Conservation (phyloP, 2,888 invertebrate species). For the Drosophila subquinaria region DNA sequence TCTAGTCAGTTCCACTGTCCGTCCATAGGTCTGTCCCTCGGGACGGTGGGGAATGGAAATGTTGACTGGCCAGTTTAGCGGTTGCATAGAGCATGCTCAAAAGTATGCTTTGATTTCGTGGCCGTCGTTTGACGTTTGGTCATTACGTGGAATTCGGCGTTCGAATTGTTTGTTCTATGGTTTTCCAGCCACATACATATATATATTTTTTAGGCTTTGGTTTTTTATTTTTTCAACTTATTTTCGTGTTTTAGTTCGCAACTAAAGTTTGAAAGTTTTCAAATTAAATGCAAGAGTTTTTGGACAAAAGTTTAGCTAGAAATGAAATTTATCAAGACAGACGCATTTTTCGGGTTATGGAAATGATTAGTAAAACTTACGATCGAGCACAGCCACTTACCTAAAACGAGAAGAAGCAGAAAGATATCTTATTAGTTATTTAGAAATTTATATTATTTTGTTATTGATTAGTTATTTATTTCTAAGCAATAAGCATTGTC, state of each 20-base stretch:
- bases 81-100: slow-evolving; percentile 67
- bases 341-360: background rate
- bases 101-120: slow-evolving; percentile 77
- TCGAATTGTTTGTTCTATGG: slow-evolving; percentile 69
- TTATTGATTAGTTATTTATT: too few species aligned
- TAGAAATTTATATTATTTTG: too few species aligned
- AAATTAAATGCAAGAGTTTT: slow-evolving; percentile 68
- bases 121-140: slow-evolving; percentile 56
- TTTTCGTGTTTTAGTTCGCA: slow-evolving; percentile 11
- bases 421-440: slow-evolving; percentile 5
- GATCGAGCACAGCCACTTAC: slow-evolving; percentile 50
- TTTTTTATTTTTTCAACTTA: slow-evolving; percentile 37
- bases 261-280: slow-evolving; percentile 52
- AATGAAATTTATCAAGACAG: slow-evolving; percentile 4
- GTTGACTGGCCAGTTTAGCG: slow-evolving; percentile 66
- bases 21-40: slow-evolving; percentile 12
- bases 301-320: slow-evolving; percentile 44
- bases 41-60: background rate
- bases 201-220: slow-evolving; percentile 34
- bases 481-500: background rate
- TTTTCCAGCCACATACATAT: slow-evolving; percentile 19
- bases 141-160: slow-evolving; percentile 74
- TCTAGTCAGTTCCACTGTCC: slow-evolving; percentile 4
- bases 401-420: slow-evolving; percentile 54
- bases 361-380: slow-evolving; percentile 27